Evolutionary conservation across 2,113 vertebrate species (phyloP).

Genomic region (Tautogolabrus adspersus): DNA sequence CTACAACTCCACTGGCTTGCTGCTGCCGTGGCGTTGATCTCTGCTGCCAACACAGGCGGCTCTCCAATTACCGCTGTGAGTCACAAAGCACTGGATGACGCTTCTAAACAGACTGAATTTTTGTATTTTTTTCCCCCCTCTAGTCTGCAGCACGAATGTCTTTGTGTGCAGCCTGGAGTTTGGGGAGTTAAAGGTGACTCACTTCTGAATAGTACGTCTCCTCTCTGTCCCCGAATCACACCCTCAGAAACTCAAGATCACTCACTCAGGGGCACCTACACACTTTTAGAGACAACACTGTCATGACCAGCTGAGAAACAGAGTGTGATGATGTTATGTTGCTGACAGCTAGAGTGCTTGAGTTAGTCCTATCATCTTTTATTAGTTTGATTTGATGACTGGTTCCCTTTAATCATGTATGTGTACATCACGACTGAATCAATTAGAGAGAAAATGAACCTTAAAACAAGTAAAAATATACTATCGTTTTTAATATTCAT

Average conservation of each 20-base stretch:
- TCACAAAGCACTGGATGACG: conserved; percentile 38
- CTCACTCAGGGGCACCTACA: neutral
- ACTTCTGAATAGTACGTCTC: conserved; percentile 31
- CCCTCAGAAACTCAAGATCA: conserved; percentile 14
- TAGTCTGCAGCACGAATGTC: conserved; percentile 25
- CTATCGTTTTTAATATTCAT: neutral
- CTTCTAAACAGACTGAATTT: conserved; percentile 44
- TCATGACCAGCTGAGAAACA: conserved; percentile 14
- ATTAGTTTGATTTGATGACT: conserved; percentile 9
- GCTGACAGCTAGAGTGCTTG: conserved; percentile 4
- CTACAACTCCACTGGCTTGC: conserved; percentile 51
- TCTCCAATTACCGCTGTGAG: conserved; percentile 46
- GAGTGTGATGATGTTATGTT: conserved; percentile 19
- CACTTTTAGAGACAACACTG: conserved; percentile 14
- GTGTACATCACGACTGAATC: too few species aligned
- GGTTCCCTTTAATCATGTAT: neutral
- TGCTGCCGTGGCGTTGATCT: conserved; percentile 43
- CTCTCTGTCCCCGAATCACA: conserved; percentile 16
- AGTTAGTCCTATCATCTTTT: neutral
- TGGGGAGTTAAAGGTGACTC: conserved; percentile 55
- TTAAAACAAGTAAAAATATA: neutral
- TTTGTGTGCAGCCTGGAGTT: neutral
- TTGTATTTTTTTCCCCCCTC: conserved; percentile 26
- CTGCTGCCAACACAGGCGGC: conserved; percentile 40
- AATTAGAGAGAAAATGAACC: too few species aligned